Conservation (phyloP, 2,888 invertebrate genomes). For the Chalcis sispes region DNA sequence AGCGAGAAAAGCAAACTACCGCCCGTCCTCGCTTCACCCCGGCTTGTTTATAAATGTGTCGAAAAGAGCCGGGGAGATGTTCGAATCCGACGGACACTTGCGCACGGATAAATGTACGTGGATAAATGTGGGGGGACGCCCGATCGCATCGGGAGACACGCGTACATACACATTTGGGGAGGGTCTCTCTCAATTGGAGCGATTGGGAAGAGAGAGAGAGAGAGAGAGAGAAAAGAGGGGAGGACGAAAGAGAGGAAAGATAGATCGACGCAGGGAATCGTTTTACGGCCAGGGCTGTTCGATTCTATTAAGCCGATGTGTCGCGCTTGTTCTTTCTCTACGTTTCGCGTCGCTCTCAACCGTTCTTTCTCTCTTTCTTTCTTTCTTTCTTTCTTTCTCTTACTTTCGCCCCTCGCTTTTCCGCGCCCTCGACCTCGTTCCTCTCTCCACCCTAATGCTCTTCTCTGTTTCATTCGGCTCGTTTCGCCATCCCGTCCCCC, state of each 20-base stretch:
- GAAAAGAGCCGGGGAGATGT: slow-evolving; percentile 65
- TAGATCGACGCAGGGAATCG: slow-evolving; percentile 74
- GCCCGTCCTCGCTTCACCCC: too few relatives aligned
- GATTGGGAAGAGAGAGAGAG: too few relatives aligned
- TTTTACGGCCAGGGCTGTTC: slow-evolving; percentile 71
- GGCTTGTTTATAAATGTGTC: slow-evolving; percentile 68
- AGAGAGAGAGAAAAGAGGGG: too few relatives aligned
- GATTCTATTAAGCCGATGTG: slow-evolving; percentile 73
- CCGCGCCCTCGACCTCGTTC: slow-evolving; percentile 50
- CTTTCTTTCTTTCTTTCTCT: neutral
- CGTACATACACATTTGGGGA: neutral
- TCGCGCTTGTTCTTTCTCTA: slow-evolving; percentile 47
- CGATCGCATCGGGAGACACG: too few relatives aligned
- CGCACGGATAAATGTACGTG: neutral
- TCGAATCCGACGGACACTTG: slow-evolving; percentile 63
- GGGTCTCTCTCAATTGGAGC: slow-evolving; percentile 70
- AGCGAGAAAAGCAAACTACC: neutral
- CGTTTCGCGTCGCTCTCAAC: too few relatives aligned
- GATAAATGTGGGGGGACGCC: neutral
- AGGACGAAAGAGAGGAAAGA: slow-evolving; percentile 68
- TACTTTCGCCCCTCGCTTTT: slow-evolving; percentile 5
- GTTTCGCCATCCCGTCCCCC: neutral
- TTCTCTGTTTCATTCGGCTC: neutral
- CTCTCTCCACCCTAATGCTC: slow-evolving; percentile 34
- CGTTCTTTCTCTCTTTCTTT: slow-evolving; percentile 33